Conservation (phyloP, 2,113 vertebrate species). For the Chlamydotis undulata region DNA sequence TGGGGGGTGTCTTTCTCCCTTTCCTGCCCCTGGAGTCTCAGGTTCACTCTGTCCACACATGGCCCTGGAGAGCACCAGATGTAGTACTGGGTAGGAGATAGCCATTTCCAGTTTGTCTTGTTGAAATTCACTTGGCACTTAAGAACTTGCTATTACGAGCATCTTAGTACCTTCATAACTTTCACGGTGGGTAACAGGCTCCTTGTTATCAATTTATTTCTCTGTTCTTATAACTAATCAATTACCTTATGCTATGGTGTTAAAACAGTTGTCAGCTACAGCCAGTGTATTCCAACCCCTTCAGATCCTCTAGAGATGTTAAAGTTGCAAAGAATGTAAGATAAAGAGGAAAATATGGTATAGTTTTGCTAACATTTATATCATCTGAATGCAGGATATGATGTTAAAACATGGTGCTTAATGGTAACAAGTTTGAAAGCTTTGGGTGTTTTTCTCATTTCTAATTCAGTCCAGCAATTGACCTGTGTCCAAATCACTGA, state of each 20-base stretch:
- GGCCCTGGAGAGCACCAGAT: not conserved
- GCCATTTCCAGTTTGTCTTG: not conserved
- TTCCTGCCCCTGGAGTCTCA: not conserved
- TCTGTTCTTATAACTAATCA: not conserved
- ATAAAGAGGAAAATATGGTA: not conserved
- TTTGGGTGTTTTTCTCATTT: not conserved
- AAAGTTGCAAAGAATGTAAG: not conserved
- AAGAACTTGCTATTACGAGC: not conserved
- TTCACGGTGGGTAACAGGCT: not conserved
- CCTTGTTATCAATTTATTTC: not conserved
- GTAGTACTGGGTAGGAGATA: not conserved
- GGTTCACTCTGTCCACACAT: not conserved
- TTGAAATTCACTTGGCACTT: not conserved
- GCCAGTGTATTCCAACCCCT: not conserved
- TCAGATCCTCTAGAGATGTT: not conserved
- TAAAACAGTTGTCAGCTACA: not conserved
- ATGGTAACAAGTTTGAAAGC: not conserved
- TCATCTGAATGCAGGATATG: not conserved
- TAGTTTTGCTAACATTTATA: not conserved
- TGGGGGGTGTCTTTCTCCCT: rapidly evolving
- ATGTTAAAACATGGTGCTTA: not conserved
- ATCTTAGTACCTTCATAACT: not conserved
- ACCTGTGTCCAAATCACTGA: not conserved
- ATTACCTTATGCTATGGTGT: not conserved
- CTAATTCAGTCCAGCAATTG: not conserved